Base-by-base conservation (phyloP, 1,140 invertebrate genomes). In the Procambarus clarkii region DNA sequence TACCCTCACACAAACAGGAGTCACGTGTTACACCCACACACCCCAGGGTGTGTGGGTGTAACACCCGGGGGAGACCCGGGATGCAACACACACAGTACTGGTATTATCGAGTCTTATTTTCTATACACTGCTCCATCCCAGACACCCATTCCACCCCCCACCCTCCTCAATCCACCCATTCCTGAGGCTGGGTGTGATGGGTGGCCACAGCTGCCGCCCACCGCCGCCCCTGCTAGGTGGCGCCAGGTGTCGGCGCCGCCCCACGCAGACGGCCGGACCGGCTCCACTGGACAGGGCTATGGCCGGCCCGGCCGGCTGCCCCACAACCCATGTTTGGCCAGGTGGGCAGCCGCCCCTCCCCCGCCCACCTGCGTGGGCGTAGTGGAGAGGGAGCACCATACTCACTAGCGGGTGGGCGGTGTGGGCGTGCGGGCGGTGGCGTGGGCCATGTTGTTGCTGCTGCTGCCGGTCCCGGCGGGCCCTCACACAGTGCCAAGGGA, bases 401-500 rank as follows among this genome's bases (percentile, higher is more conserved):
- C 80, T 83, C 60, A 89, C 87, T 89, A 88, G 77, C 86, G 79
- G 77, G 60, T 88, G 79, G 87, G 79, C 74, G 79, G 79, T 82
- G 79, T 74, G 78, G 79, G 45, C 45, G 79, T 48, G 86, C 44
- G 58, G 60, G 77, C n/a, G 78, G 60, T n/a, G 79, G 60, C 44
- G 64, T 8, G 79, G 82, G 78, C 87, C 87, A 89, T 88, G 78
- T 45, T 78, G 60, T 78, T 74, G 79, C 86, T 78, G 69, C 77
- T 48, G 69, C 24, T 81, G 79, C 48, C 76, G 79, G 86, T 81
- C 79, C 86, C 78, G 78, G 87, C 79, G 80, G 80, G 80, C 87
- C 87, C 87, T 89, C 80, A 89, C 86, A 81, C 79, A 82, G 87
- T 89, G 80, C 79, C 87, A 89, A 48, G 79, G 60, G 64, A 60